Conservation (phyloP, 2,113 vertebrate genomes). For the Poeciliopsis turrubarensis region DNA sequence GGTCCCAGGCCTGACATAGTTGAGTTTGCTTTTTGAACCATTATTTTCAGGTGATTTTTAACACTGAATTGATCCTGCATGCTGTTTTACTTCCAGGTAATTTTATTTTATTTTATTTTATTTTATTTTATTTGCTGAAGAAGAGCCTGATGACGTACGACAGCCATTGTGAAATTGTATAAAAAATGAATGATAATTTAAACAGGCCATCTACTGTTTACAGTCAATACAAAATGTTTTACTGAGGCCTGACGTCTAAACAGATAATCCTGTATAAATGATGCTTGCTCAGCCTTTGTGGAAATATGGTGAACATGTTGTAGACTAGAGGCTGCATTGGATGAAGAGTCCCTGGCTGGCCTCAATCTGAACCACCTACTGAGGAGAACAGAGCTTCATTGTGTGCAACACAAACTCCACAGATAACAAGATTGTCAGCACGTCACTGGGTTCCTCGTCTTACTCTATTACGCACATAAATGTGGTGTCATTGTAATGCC, state of each 20-base stretch:
- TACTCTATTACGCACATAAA: slow-evolving; percentile 14
- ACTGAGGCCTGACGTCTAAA: background rate
- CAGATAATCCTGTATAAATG: slow-evolving; percentile 43
- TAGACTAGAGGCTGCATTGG: slow-evolving; percentile 36
- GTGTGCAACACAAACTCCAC: slow-evolving; percentile 59
- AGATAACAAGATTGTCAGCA: slow-evolving; percentile 56
- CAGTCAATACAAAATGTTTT: background rate
- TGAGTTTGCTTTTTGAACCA: background rate
- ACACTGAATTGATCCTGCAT: background rate
- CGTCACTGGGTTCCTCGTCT: slow-evolving; percentile 51
- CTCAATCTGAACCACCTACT: slow-evolving; percentile 33
- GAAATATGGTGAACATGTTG: background rate
- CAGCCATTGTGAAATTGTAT: background rate
- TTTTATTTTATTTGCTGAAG: background rate
- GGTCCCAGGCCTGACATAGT: no score
- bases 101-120: no score
- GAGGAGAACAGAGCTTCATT: slow-evolving; percentile 54
- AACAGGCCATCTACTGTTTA: background rate
- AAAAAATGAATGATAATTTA: background rate
- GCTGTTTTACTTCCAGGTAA: background rate
- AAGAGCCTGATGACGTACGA: background rate
- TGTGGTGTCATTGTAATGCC: background rate
- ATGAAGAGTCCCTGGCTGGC: slow-evolving; percentile 44
- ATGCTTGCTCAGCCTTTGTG: background rate
- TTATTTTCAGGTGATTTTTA: background rate